Evolutionary conservation across 1,140 invertebrate species (phyloP).

Genomic region (Drosophila carrolli): DNA sequence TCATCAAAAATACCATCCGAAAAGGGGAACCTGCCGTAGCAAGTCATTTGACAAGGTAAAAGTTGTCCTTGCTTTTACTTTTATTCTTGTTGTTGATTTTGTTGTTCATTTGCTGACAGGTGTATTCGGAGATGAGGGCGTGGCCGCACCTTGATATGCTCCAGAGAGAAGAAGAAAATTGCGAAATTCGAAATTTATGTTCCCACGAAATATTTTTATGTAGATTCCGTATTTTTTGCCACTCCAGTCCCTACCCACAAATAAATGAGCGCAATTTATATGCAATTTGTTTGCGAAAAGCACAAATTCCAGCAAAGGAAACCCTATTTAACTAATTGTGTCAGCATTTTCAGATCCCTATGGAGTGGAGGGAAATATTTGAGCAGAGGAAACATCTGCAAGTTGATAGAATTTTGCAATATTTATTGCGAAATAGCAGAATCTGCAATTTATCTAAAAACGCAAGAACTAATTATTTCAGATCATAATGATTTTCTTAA

Average conservation of each 20-base stretch:
- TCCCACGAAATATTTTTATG: slow-evolving; percentile 64
- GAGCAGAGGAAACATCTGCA: not conserved
- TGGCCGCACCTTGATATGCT: slow-evolving; percentile 37
- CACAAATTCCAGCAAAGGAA: slow-evolving; percentile 12
- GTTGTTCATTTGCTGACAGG: slow-evolving; percentile 46
- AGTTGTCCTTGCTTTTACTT: slow-evolving; percentile 33
- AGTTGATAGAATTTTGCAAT: not conserved
- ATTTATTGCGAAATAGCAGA: no score
- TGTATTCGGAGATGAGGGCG: not conserved
- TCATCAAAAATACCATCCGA: slow-evolving; percentile 74
- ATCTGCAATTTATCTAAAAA: no score
- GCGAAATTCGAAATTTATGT: slow-evolving; percentile 65
- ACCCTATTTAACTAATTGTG: slow-evolving; percentile 5
- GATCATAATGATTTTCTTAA: no score
- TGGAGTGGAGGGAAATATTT: not conserved
- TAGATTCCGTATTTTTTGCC: slow-evolving; percentile 40
- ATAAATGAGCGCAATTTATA: slow-evolving; percentile 77
- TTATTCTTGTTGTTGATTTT: slow-evolving; percentile 27
- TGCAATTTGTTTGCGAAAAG: slow-evolving; percentile 59
- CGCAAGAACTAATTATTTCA: no score
- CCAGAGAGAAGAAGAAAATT: slow-evolving; percentile 16
- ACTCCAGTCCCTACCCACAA: slow-evolving; percentile 2
- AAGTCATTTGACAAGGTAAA: slow-evolving; percentile 67
- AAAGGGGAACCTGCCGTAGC: slow-evolving; percentile 31
- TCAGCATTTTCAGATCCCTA: not conserved